A percentile compares a stretch with the other conserved stretches of the same genome.
Conservation (phyloP, 2,797 vertebrate genomes). For the Chaenodraco wilsoni region DNA sequence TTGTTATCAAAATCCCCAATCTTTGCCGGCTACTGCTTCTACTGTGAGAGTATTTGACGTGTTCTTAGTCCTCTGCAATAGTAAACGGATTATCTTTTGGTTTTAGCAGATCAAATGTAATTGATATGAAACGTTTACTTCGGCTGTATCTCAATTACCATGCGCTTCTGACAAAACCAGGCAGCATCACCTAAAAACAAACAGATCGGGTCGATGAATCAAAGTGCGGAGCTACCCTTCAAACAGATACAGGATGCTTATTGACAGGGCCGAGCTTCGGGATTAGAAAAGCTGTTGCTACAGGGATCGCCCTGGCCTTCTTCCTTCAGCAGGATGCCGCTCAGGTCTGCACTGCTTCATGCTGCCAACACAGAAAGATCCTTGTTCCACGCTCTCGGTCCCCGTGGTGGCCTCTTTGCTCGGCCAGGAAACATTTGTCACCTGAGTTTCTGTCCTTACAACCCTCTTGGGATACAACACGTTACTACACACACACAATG, state of each 20-base stretch:
- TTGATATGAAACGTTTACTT: background rate
- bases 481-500: constrained; percentile 12
- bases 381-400: constrained; percentile 59
- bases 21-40: background rate
- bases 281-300: constrained; percentile 52
- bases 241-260: constrained; percentile 38
- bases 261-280: constrained; percentile 42
- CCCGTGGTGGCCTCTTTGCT: constrained; percentile 69
- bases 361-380: constrained; percentile 61
- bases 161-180: constrained; percentile 15
- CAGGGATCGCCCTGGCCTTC: constrained; percentile 61
- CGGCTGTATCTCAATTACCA: constrained; percentile 8
- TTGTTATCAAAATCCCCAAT: background rate
- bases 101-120: background rate
- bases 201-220: constrained; percentile 34
- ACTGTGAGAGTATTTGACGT: background rate
- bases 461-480: constrained; percentile 15
- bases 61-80: background rate
- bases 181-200: constrained; percentile 4
- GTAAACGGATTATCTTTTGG: background rate
- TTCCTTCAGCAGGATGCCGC: constrained; percentile 47
- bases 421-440: constrained; percentile 70
- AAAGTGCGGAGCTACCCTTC: constrained; percentile 41
- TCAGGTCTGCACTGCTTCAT: constrained; percentile 67
- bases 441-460: constrained; percentile 37